Base-by-base conservation (phyloP, 2,888 invertebrate genomes). In the Nycteola revayana region DNA sequence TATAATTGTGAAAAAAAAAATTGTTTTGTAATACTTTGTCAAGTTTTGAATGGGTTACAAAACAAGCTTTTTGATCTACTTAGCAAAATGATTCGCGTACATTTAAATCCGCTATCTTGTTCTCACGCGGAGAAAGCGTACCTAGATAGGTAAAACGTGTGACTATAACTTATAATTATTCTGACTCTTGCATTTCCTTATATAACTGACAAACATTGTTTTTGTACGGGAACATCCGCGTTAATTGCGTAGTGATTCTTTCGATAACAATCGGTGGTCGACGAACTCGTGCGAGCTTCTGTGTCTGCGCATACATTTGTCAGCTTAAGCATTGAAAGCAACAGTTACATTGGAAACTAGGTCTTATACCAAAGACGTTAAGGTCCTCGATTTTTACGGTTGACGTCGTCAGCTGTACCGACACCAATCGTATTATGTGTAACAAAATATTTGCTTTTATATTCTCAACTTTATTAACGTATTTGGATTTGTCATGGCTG, bases 211-310 rank as follows among this genome's bases (percentile, higher is more conserved):
- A 25, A 14, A 39, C 27, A 28, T 23, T 27, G 39, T 35, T 36
- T 41, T 29, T 45, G 51, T 65, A 58, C 60, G 66, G 71, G 73
- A 77, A 62, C 66, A 60, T 63, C 72, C 58, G 60, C 60, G 60
- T 70, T 82, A 80, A 81, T 80, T 80, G 68, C 68, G 61, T 53
- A 64, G 71, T 60, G 55, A 74, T 76, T 68, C 71, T 57, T 37
- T 58, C 59, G 78, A 82, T 78, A 76, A 74, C 68, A 70, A 80
- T 80, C 73, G 42, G 46, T 69, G 78, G 79, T 72, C 79, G 67
- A 56, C 58, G 77, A 81, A 73, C 81, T 56, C 74, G 71, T 76
- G 79, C 67, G 77, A 79, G 75, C 72, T 72, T 74, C 66, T 70
- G 63, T 55, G 32, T 56, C 60, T 66, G 46, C 14, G 14, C 14